A percentile compares a stretch with the other conserved stretches of the same genome.
Evolutionary conservation across 2,888 invertebrate species (phyloP).

Genomic region (Acanthococcus lagerstroemiae): DNA sequence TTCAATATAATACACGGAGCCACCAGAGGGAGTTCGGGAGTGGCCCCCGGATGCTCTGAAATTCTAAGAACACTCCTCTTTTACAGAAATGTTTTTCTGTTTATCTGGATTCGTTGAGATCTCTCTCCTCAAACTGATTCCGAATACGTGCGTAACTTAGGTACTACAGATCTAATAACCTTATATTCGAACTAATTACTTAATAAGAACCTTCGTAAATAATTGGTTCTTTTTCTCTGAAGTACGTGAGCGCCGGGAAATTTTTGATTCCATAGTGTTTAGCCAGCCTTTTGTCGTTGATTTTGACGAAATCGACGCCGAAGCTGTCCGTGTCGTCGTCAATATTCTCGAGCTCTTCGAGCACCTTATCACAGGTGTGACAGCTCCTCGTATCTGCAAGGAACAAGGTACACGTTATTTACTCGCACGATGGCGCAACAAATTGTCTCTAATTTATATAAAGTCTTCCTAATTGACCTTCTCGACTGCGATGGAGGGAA

Average conservation of each 20-base stretch:
- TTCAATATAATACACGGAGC: no score
- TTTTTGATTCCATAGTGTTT: slow-evolving; percentile 92
- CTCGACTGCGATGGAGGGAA: no score
- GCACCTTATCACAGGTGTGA: slow-evolving; percentile 81
- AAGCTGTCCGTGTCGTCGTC: slow-evolving; percentile 91
- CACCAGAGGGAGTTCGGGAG: no score
- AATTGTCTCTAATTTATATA: no score
- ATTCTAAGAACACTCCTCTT: no score
- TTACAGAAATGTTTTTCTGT: no score
- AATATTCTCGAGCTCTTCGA: slow-evolving; percentile 85
- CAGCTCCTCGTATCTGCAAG: slow-evolving; percentile 78
- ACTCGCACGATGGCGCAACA: no score
- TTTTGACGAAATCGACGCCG: slow-evolving; percentile 90
- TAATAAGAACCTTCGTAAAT: slow-evolving; percentile 59
- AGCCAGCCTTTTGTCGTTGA: slow-evolving; percentile 90
- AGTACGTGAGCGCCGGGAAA: slow-evolving; percentile 93
- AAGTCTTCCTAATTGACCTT: no score
- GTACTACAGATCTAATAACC: background rate
- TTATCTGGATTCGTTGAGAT: no score
- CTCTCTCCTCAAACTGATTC: no score
- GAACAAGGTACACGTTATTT: slow-evolving; percentile 30
- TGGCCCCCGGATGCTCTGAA: no score
- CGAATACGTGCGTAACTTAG: no score
- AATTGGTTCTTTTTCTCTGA: slow-evolving; percentile 91
- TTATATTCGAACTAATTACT: slow-evolving; percentile 9